phyloP scores from a whole-genome alignment of 2,113 vertebrate genomes.

The Neogobius melanostomus region DNA sequence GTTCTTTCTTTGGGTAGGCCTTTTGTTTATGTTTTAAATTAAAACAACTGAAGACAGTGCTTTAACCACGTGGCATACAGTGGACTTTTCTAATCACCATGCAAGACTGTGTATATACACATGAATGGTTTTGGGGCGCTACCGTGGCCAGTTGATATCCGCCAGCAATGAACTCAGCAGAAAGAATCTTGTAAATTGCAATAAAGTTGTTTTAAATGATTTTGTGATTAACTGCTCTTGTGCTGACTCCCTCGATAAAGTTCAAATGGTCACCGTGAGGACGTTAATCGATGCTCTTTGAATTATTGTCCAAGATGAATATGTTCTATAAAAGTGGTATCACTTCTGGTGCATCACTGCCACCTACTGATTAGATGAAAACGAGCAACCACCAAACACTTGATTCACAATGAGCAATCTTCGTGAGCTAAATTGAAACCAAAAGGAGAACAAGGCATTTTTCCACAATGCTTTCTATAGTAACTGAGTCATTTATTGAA shows the following conservation, averaged over 20 bases:
- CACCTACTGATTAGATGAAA: constrained; percentile 20
- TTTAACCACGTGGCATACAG: constrained; percentile 42
- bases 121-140: constrained; percentile 55
- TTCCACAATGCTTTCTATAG: too few species aligned
- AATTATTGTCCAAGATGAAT: too few species aligned
- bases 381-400: not conserved
- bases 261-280: not conserved
- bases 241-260: too few species aligned
- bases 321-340: too few species aligned
- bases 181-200: constrained; percentile 74
- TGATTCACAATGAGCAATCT: not conserved
- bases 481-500: too few species aligned
- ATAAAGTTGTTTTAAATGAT: constrained; percentile 83
- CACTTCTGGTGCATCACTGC: constrained; percentile 24
- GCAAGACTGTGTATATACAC: constrained; percentile 43
- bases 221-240: constrained; percentile 10
- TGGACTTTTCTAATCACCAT: constrained; percentile 44
- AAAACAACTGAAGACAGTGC: constrained; percentile 72
- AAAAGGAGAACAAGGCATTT: not conserved
- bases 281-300: not conserved
- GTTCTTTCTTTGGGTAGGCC: constrained; percentile 59
- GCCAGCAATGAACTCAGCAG: constrained; percentile 62
- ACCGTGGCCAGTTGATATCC: constrained; percentile 62
- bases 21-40: constrained; percentile 80
- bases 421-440: not conserved